Conservation (phyloP, 2,113 vertebrate genomes). For the Zosterops lateralis region DNA sequence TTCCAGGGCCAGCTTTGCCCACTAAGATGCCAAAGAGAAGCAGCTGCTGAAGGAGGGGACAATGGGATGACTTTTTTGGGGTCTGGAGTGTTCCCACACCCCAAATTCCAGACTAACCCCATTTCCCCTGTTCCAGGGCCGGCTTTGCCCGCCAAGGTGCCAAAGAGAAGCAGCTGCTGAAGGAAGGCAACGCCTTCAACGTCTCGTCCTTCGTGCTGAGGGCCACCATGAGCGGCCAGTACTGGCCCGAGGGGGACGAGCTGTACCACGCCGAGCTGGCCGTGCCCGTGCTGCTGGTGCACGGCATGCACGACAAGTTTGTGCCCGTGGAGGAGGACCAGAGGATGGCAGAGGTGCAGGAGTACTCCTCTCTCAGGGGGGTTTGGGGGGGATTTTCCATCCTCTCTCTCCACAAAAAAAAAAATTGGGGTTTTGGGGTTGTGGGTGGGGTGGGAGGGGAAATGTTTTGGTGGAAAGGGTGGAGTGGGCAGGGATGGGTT, state of each 20-base stretch:
- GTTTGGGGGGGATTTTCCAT: no score
- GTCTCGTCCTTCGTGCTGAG: slow-evolving; percentile 93
- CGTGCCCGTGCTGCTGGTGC: slow-evolving; percentile 90
- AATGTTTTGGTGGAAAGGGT: no score
- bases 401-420: no score
- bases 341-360: slow-evolving; percentile 88
- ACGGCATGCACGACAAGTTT: slow-evolving; percentile 95
- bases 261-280: slow-evolving; percentile 96
- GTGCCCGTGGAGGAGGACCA: slow-evolving; percentile 96
- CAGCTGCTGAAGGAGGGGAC: slow-evolving; percentile 71
- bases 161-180: slow-evolving; percentile 95
- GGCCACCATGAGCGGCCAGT: slow-evolving; percentile 98
- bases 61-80: no score
- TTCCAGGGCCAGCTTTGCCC: slow-evolving; percentile 86
- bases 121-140: slow-evolving; percentile 34
- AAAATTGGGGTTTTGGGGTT: no score
- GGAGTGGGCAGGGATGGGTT: no score
- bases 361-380: no score
- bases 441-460: no score
- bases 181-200: slow-evolving; percentile 94
- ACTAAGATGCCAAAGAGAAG: slow-evolving; percentile 94
- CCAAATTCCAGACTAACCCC: no score
- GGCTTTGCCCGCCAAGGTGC: slow-evolving; percentile 95
- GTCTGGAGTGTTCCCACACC: no score
- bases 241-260: slow-evolving; percentile 96